Percentiles rank a stretch among this genome's conserved stretches.
Conservation (phyloP, 2,888 invertebrate species). For the Heliconius hortense region DNA sequence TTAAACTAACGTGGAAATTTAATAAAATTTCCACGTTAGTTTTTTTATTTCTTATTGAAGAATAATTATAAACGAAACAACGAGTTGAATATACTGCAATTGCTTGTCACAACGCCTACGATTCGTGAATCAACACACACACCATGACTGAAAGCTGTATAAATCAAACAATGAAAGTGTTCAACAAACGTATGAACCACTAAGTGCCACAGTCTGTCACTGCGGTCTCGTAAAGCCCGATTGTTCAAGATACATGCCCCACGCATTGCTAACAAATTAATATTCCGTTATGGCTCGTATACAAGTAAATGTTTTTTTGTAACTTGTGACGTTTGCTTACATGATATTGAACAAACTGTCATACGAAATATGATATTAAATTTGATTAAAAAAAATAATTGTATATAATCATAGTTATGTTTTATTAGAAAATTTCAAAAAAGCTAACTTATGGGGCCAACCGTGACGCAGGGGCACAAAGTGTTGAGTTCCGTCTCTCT, state of each 20-base stretch:
- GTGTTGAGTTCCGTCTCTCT: no score
- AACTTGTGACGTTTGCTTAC: background rate
- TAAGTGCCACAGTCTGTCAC: conserved; percentile 35
- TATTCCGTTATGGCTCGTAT: conserved; percentile 19
- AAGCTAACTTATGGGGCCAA: no score
- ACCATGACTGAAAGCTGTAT: conserved; percentile 6
- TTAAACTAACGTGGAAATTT: no score
- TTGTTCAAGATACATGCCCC: conserved; percentile 32
- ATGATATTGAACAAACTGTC: background rate
- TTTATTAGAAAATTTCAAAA: no score
- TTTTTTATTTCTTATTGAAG: background rate
- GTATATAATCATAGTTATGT: no score
- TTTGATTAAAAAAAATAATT: no score
- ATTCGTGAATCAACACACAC: conserved; percentile 20
- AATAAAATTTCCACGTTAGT: no score
- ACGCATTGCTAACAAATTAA: conserved; percentile 24
- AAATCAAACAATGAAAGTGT: conserved; percentile 34
- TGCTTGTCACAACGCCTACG: background rate
- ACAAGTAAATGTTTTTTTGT: conserved; percentile 17
- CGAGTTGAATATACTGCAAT: background rate
- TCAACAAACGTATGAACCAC: conserved; percentile 32
- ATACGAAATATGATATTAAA: background rate
- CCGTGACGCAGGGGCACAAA: no score
- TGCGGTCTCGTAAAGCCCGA: conserved; percentile 36
- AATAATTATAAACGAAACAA: background rate